Evolutionary conservation across 2,888 invertebrate species (phyloP).

Genomic region (Dasysyrphus tricinctus): DNA sequence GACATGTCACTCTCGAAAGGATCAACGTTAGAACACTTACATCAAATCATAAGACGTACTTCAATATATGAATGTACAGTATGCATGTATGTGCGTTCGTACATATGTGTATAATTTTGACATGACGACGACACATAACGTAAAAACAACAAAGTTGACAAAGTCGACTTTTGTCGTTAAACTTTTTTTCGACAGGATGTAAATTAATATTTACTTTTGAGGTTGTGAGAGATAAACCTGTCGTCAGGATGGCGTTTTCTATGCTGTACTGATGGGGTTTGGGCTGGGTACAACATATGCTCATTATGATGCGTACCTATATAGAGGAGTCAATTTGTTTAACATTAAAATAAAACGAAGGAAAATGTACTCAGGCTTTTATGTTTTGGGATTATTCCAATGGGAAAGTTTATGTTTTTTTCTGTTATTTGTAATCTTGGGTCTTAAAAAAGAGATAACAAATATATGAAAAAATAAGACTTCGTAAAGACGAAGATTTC

Average conservation of each 20-base stretch:
- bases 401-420: slow-evolving; percentile 20
- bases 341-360: slow-evolving; percentile 34
- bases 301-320: slow-evolving; percentile 43
- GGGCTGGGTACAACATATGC: slow-evolving; percentile 1
- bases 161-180: slow-evolving; percentile 41
- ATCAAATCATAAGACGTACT: slow-evolving; percentile 29
- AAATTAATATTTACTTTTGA: slow-evolving; percentile 48
- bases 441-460: not conserved
- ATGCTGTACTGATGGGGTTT: not conserved
- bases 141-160: slow-evolving; percentile 32
- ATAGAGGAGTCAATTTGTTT: slow-evolving; percentile 30
- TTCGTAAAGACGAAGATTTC: not conserved
- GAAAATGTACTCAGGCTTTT: slow-evolving; percentile 11
- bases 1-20: slow-evolving; percentile 39
- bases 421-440: not conserved
- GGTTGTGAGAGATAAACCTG: slow-evolving; percentile 43
- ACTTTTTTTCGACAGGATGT: slow-evolving; percentile 29
- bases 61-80: no score
- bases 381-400: slow-evolving; percentile 25
- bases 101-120: slow-evolving; percentile 11
- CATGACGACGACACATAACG: slow-evolving; percentile 41
- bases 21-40: slow-evolving; percentile 39
- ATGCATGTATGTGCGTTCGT: no score
- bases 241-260: slow-evolving; percentile 22
- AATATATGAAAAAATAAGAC: not conserved